Evolutionary conservation across 2,797 vertebrate genomes (phyloP).

Genomic region (Trichosurus vulpecula): DNA sequence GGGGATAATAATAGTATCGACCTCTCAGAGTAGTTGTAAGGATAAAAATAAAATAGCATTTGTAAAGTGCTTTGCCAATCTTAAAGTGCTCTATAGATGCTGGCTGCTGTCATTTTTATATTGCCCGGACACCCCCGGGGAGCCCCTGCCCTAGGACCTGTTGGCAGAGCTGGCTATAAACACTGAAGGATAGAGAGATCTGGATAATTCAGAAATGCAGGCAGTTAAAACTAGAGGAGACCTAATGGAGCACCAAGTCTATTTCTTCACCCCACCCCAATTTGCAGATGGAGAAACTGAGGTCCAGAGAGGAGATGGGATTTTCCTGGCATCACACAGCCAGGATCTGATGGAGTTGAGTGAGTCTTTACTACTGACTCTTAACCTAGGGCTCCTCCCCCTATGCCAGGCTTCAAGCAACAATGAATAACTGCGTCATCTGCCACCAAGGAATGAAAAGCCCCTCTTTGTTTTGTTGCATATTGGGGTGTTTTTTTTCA

Average conservation of each 20-base stretch:
- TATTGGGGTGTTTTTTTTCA: too few species aligned
- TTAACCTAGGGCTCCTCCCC: background rate
- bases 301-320: background rate
- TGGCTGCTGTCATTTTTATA: too few species aligned
- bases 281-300: background rate
- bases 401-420: background rate
- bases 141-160: background rate
- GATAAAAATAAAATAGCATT: background rate
- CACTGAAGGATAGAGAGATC: background rate
- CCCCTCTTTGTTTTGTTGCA: background rate
- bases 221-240: background rate
- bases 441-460: background rate
- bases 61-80: background rate
- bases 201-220: background rate
- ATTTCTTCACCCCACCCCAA: background rate
- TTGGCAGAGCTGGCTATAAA: too few species aligned
- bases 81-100: background rate
- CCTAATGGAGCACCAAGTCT: background rate
- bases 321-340: background rate
- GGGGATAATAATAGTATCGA: background rate
- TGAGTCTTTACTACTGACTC: background rate
- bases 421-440: background rate
- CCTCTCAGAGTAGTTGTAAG: too few species aligned
- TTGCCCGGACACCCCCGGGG: fast-evolving
- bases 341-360: background rate